Evolutionary conservation across 1,140 invertebrate species (phyloP), one percentile per base, ranked within the genome.

Genomic region (Drosophila sucinea): DNA sequence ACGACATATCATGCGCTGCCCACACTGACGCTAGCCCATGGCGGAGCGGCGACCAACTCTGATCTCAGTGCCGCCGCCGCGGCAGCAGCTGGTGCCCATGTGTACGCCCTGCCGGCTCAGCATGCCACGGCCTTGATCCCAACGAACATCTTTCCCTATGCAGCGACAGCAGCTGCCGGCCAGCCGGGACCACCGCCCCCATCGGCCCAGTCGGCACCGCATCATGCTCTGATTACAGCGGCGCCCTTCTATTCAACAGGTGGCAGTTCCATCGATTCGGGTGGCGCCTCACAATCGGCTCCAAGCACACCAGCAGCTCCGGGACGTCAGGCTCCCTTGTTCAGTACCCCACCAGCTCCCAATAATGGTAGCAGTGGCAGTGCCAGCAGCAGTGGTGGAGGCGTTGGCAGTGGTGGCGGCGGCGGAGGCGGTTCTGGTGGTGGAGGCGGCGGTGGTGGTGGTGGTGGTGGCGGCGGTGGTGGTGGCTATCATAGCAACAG

Each of bases 1-100:
- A 80, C 90, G 17, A 92, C 91, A 90, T 92, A 92, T 90, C 90
- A 90, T 79, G 81, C 91, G 74, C 64, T 92, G 65, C 91, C 91
- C 55, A 91, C 90, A 62, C 79, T 92, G 11, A 82, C 91, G 32
- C 62, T 92, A 60, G 87, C 91, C 60, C 84, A 89, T 63, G 84
- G 84, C 65, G 87, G 73, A 44, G 78, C 70, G 54, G 75, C 73
- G 67, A 60, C 64, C 40, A 83, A 77, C 41, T 62, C 73, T 67
- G 90, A 92, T 90, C 84, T 91, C 79, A 89, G 73, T 64, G 79
- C 73, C 51, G 81, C 68, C 10, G 81, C 70, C 11, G 83, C 73
- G n/a, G 77, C 81, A 6, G 58, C 79, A 10, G 70, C 76, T 57
- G 76, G 79, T 44, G 74, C 91, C 5, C 75, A 91, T 77, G 81